These are phyloP conservation scores for Crotalus helleri DNA, from an alignment of 2,113 vertebrate genomes.

Conservation along the genomic window DNA sequence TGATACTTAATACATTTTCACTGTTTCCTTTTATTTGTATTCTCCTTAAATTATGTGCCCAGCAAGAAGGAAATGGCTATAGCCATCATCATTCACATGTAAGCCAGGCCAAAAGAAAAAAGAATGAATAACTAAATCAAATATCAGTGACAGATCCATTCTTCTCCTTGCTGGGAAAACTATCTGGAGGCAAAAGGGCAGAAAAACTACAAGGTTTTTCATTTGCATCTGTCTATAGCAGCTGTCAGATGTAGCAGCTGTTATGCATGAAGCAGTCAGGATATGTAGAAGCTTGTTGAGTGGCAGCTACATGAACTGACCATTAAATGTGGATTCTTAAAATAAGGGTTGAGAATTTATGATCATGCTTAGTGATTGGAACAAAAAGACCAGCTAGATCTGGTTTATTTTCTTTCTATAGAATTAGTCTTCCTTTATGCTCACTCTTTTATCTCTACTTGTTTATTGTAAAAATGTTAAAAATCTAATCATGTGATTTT, in stretches of 20 bases:
- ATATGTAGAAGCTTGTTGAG: background rate
- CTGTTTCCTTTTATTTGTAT: background rate
- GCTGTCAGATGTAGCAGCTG: background rate
- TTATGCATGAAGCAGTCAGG: background rate
- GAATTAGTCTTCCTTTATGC: background rate
- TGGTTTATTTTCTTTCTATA: slow-evolving; percentile 9
- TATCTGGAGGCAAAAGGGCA: background rate
- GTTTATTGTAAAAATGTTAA: background rate
- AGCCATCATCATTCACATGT: background rate
- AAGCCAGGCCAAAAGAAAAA: no score
- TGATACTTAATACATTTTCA: background rate
- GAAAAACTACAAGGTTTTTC: background rate
- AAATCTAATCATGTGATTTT: background rate
- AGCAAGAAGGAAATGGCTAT: background rate
- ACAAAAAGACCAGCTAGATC: background rate
- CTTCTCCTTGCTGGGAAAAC: background rate
- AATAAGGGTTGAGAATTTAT: background rate
- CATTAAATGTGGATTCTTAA: background rate
- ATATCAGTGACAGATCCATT: background rate
- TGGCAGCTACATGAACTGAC: background rate
- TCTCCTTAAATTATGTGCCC: background rate
- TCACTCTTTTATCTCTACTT: background rate
- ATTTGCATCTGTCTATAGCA: background rate
- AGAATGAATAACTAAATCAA: background rate
- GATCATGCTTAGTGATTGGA: background rate